Conservation (phyloP, 2,113 vertebrate species). For the Elephas maximus region DNA sequence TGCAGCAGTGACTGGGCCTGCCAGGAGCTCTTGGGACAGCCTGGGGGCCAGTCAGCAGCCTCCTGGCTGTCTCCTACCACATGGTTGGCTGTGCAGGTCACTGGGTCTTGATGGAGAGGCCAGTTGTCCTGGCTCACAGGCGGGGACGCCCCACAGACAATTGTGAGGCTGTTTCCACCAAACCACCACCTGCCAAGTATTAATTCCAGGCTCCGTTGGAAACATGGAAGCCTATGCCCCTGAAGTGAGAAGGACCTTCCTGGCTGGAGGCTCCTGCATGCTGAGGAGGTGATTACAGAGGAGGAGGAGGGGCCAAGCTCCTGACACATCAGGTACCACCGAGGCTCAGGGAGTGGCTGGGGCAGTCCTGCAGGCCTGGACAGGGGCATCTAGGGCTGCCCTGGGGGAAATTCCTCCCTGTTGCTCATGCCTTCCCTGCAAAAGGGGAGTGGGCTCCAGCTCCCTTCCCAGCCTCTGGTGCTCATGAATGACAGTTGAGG, state of each 20-base stretch:
- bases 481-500: not conserved
- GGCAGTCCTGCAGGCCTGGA: too few species aligned
- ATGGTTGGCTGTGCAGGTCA: accelerated
- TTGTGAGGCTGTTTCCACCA: not conserved
- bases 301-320: not conserved
- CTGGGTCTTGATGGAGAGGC: not conserved
- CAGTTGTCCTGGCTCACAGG: not conserved
- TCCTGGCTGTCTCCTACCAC: accelerated
- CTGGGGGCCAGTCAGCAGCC: not conserved
- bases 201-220: conserved; percentile 32
- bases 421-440: not conserved
- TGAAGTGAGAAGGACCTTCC: not conserved
- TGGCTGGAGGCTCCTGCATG: not conserved
- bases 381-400: not conserved
- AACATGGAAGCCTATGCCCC: not conserved
- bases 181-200: not conserved
- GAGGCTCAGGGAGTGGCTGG: not conserved
- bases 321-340: not conserved
- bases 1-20: not conserved
- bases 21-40: not conserved
- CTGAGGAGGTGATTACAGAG: not conserved
- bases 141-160: not conserved
- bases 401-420: not conserved
- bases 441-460: not conserved
- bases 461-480: not conserved